A percentile compares a stretch with the other conserved stretches of the same genome.
phyloP scores from a whole-genome alignment of 2,888 invertebrate genomes.

The Leptopilina myrica region DNA sequence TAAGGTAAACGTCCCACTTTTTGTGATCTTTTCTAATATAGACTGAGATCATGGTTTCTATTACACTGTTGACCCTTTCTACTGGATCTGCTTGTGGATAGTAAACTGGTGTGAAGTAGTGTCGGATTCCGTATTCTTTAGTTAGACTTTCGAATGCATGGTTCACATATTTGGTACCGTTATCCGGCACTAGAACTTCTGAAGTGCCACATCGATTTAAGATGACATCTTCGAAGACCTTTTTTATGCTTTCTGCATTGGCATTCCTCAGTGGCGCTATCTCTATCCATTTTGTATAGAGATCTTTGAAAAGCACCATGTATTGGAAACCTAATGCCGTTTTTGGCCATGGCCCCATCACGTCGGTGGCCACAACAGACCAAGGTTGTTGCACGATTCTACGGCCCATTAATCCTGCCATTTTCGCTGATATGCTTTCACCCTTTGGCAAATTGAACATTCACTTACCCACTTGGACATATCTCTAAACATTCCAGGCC shows the following conservation, averaged over 20 bases:
- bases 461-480: conserved; percentile 4
- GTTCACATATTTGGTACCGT: too few species aligned
- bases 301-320: neutral
- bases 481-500: conserved; percentile 40
- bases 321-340: neutral
- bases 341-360: neutral
- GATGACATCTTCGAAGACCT: neutral
- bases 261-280: neutral
- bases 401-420: conserved; percentile 42
- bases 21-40: too few species aligned
- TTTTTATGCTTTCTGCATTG: neutral
- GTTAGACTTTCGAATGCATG: too few species aligned
- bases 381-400: conserved; percentile 35
- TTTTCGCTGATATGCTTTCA: conserved; percentile 36
- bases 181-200: neutral
- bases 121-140: too few species aligned
- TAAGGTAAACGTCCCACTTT: too few species aligned
- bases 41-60: too few species aligned
- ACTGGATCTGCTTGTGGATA: too few species aligned
- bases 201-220: neutral
- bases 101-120: too few species aligned
- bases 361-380: neutral
- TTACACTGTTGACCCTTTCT: too few species aligned
- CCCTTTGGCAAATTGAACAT: conserved; percentile 29
- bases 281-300: neutral